Base-by-base conservation (phyloP, 2,888 invertebrate genomes). In the Alsophila aescularia region DNA sequence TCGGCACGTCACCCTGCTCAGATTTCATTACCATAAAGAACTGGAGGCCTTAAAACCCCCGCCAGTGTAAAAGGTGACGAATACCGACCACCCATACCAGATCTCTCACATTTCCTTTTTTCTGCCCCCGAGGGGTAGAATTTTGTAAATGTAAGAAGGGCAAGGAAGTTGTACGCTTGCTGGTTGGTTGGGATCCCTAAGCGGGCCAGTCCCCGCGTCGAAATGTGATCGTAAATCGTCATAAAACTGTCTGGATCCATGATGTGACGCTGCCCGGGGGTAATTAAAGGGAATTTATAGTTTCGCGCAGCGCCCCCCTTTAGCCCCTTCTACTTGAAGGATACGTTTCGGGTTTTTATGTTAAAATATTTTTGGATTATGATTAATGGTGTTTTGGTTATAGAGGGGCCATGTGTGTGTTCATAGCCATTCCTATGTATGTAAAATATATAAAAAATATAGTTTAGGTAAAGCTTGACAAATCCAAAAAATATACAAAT, bases 231-330 rank as follows among this genome's bases (percentile, higher is more conserved):
- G 88, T 89, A 89, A 89, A 89, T 89, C 87, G 88, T 94, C 94
- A 94, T 94, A 94, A 94, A 94, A 94, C 93, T 94, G 94, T 94
- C 94, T 93, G 92, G 93, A 93, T 93, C 93, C 92, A 93, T 93
- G 94, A 94, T 93, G 94, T 94, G 94, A 94, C 94, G 92, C 91
- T 91, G 92, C 92, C 92, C 92, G 83, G 86, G 91, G 92, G 92
- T 92, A 92, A 92, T 92, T 92, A 92, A 91, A 92, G 89, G 86
- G 92, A 91, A 92, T 92, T 92, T 92, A 92, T 92, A 92, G 92
- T 91, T 90, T 85, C 79, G 78, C 81, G 75, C 64, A 60, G 63
- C 58, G 52, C 64, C 69, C 69, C 69, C 69, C 63, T 70, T 53
- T 57, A 53, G 52, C 62, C 63, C 63, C 64, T 62, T 61, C 62